These are phyloP conservation scores for Vulpes ferrilata DNA, from an alignment of 2,113 vertebrate genomes.

Conservation along the genomic window DNA sequence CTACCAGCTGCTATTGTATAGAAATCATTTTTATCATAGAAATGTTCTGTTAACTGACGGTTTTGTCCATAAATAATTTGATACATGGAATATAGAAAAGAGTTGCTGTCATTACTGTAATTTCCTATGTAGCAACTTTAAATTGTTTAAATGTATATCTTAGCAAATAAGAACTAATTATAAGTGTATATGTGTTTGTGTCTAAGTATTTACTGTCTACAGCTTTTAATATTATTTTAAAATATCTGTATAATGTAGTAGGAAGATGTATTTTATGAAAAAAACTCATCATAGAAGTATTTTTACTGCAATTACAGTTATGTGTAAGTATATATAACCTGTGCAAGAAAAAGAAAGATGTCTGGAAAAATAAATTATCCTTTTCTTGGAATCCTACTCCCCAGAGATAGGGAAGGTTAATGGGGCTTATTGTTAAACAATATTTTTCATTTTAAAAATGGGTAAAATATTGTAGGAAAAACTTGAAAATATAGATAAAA, in stretches of 20 bases:
- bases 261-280: background rate
- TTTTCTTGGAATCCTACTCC: background rate
- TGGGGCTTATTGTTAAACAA: constrained; percentile 9
- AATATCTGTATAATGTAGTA: background rate
- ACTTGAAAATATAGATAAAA: constrained; percentile 54
- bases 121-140: background rate
- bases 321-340: background rate
- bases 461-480: background rate
- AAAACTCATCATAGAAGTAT: constrained; percentile 8
- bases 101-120: background rate
- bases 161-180: constrained; percentile 41
- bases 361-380: background rate
- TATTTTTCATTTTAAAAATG: constrained; percentile 60
- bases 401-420: background rate
- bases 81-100: background rate
- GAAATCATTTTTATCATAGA: constrained; percentile 21
- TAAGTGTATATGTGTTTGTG: background rate
- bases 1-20: background rate
- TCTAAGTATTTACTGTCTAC: background rate
- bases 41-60: background rate
- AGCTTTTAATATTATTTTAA: constrained; percentile 36
- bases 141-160: background rate
- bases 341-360: constrained; percentile 2
- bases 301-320: constrained; percentile 26
- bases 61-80: constrained; percentile 51